A percentile compares a stretch with the other conserved stretches of the same genome.
phyloP scores from a whole-genome alignment of 92 coral and sea anemone genomes.

The Montipora capitata region DNA sequence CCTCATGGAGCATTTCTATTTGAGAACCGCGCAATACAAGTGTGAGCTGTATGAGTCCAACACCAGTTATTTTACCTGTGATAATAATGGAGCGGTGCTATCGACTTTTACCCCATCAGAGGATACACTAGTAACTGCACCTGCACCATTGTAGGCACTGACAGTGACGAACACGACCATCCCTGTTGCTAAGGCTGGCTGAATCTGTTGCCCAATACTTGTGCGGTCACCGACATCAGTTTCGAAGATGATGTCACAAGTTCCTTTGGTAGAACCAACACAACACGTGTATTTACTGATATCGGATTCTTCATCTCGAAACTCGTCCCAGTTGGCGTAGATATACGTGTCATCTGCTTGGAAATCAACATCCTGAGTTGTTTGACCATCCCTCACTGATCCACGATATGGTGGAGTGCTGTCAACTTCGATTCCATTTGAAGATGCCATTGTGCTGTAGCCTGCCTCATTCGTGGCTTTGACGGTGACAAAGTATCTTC shows the following conservation, averaged over 20 bases:
- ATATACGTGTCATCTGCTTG: constrained; percentile 83
- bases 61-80: constrained; percentile 62
- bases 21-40: too few species aligned
- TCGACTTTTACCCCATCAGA: constrained; percentile 93
- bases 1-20: too few species aligned
- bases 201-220: constrained; percentile 74
- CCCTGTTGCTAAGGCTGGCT: constrained; percentile 84
- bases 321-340: constrained; percentile 94
- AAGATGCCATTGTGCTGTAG: constrained; percentile 68
- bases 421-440: constrained; percentile 90
- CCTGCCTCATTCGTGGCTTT: constrained; percentile 92
- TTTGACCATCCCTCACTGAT: constrained; percentile 82
- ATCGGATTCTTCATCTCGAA: constrained; percentile 87
- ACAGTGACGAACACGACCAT: constrained; percentile 84
- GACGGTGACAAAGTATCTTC: constrained; percentile 81
- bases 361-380: constrained; percentile 73
- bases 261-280: constrained; percentile 85
- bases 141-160: constrained; percentile 86
- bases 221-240: constrained; percentile 68
- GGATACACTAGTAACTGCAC: constrained; percentile 77
- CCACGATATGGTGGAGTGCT: constrained; percentile 89
- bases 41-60: too few species aligned
- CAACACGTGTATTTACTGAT: constrained; percentile 88
- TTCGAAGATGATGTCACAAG: constrained; percentile 87
- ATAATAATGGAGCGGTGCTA: constrained; percentile 83